Percentiles rank a stretch among this genome's conserved stretches.
Evolutionary conservation across 2,113 vertebrate genomes (phyloP).

Genomic region (Tylochromis polylepis): DNA sequence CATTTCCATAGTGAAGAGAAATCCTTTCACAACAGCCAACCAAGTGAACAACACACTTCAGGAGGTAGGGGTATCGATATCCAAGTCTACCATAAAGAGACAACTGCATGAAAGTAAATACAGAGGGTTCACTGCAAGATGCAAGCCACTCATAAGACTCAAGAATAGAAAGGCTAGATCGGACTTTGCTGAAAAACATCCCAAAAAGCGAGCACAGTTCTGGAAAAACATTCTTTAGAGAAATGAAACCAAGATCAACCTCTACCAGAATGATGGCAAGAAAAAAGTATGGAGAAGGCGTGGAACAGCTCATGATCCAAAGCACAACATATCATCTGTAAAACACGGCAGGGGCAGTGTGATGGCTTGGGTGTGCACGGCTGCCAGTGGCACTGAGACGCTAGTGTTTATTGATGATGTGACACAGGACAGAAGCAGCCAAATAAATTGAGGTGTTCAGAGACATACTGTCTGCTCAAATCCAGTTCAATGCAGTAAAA

Average conservation of each 20-base stretch:
- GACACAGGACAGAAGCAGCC: not conserved
- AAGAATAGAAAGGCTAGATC: not conserved
- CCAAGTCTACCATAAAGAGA: not conserved
- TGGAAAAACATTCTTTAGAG: not conserved
- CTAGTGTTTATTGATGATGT: not conserved
- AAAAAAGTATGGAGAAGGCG: not conserved
- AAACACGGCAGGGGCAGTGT: not conserved
- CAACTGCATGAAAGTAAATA: not conserved
- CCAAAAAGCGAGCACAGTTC: not conserved
- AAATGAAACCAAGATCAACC: not conserved
- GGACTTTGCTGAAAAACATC: not conserved
- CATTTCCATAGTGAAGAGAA: not conserved
- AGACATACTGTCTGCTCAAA: not conserved
- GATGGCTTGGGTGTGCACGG: not conserved
- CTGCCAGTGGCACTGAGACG: too few relatives aligned
- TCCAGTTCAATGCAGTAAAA: not conserved
- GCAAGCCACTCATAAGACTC: not conserved
- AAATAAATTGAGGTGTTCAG: not conserved
- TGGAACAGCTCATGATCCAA: not conserved
- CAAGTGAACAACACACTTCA: not conserved
- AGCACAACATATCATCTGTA: not conserved
- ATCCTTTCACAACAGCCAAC: not conserved
- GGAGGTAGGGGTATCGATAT: not conserved
- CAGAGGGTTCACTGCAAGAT: not conserved
- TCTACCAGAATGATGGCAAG: not conserved